Evolutionary conservation across 2,888 invertebrate genomes (phyloP).

Genomic region (Acholoe squamosa): DNA sequence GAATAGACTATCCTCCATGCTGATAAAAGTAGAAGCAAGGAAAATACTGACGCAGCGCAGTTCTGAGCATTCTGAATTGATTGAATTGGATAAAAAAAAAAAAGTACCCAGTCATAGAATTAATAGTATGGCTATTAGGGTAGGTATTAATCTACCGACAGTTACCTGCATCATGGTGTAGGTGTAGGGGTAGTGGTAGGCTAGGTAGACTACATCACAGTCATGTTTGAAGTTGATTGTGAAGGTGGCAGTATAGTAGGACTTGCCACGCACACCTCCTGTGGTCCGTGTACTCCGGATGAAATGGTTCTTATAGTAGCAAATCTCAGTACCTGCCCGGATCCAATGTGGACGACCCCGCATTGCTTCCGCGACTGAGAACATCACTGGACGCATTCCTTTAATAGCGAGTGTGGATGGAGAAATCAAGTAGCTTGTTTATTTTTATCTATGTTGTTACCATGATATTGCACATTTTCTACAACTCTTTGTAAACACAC

Average conservation of each 20-base stretch:
- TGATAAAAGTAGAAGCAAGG: too few species aligned
- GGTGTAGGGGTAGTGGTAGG: constrained; percentile 94
- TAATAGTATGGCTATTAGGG: not conserved
- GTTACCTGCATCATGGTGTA: constrained; percentile 90
- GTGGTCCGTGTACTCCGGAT: constrained; percentile 78
- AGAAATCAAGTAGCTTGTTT: too few species aligned
- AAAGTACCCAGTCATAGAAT: too few species aligned
- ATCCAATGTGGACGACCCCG: constrained; percentile 86
- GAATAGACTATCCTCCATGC: too few species aligned
- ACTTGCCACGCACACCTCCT: constrained; percentile 83
- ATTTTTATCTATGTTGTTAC: too few species aligned
- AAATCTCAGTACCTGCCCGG: constrained; percentile 89
- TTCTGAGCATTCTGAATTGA: too few species aligned
- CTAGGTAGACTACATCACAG: constrained; percentile 92
- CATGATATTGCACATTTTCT: too few species aligned
- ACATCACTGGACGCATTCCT: constrained; percentile 94
- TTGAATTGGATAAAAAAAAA: too few species aligned
- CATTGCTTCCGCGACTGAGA: constrained; percentile 90
- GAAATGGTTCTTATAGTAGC: constrained; percentile 90
- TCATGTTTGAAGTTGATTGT: constrained; percentile 89
- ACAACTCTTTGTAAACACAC: too few species aligned
- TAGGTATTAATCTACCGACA: constrained; percentile 70
- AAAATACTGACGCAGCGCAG: too few species aligned
- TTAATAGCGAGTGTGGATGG: too few species aligned
- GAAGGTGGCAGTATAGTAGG: constrained; percentile 91